Evolutionary conservation across 1,140 invertebrate species (phyloP), one percentile per base, ranked within the genome.

Genomic region (Apis dorsata): DNA sequence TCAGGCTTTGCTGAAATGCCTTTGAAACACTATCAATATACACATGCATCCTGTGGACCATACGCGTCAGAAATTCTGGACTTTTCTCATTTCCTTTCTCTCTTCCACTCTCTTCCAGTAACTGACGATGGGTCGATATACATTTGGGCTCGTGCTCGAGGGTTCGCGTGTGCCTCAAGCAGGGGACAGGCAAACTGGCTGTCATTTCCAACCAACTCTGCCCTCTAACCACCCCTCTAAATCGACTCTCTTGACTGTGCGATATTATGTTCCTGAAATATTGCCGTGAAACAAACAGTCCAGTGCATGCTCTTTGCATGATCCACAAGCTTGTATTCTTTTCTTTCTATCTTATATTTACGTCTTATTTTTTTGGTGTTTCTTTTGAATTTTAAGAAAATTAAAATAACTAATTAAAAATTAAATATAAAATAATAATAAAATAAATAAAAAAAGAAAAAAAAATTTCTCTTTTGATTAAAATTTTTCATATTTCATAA

Each of bases 221-320:
- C 63, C 60, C 65, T 74, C 76, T 34, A 19, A 44, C 77, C 63
- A 57, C 66, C 79, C 79, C 53, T 69, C 80, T 57, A 51, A 66
- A 72, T 28, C 80, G 62, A 60, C 60, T 57, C 70, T 57, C 21
- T 62, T 28, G 19, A 51, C 70, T 74, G 17, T 68, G 68, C 75
- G 59, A 80, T 84, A 84, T 84, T 80, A 84, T 84, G 82, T 74
- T 80, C 78, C 82, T 76, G 78, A 84, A 83, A 84, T 84, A 84
- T 79, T 84, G 69, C 82, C 78, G 62, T 53, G 76, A 83, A 83
- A 83, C 81, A 79, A 83, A 83, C 81, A 79, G 76, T 79, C 68
- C 57, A 34, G 17, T 51, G 60, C 76, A 83, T 65, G 49, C 66
- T 53, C 34, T 62, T 24, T 4, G 24, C 76, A 28, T 59, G 81